phyloP scores from a whole-genome alignment of 2,113 vertebrate genomes.

The Monopterus albus region DNA sequence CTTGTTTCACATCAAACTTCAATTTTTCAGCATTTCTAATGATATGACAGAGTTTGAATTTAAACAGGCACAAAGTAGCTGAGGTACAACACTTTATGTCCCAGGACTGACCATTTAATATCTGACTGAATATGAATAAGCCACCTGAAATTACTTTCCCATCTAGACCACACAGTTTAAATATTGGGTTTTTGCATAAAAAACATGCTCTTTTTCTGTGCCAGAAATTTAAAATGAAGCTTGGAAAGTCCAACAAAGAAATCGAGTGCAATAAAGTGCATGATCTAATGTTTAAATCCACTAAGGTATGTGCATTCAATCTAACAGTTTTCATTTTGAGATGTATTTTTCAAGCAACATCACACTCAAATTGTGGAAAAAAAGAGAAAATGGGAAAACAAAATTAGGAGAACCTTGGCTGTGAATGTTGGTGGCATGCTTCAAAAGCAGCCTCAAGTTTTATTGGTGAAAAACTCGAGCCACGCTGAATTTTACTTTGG shows the following conservation, averaged over 20 bases:
- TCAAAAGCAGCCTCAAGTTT: neutral
- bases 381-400: no score
- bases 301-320: neutral
- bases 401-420: no score
- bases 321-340: no score
- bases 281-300: neutral
- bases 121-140: neutral
- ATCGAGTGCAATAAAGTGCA: conserved; percentile 5
- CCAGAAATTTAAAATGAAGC: neutral
- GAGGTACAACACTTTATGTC: neutral
- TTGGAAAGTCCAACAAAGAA: conserved; percentile 21
- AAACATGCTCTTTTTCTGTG: neutral
- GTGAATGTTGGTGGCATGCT: no score
- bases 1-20: conserved; percentile 1
- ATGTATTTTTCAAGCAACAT: no score
- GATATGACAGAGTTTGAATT: neutral
- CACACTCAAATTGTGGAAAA: no score
- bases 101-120: neutral
- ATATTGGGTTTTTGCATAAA: neutral
- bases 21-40: neutral
- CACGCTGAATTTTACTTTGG: no score
- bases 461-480: neutral
- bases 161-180: neutral
- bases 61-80: neutral
- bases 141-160: neutral